Conservation (phyloP, 2,888 invertebrate genomes). For the Gisinianus flammeolus region DNA sequence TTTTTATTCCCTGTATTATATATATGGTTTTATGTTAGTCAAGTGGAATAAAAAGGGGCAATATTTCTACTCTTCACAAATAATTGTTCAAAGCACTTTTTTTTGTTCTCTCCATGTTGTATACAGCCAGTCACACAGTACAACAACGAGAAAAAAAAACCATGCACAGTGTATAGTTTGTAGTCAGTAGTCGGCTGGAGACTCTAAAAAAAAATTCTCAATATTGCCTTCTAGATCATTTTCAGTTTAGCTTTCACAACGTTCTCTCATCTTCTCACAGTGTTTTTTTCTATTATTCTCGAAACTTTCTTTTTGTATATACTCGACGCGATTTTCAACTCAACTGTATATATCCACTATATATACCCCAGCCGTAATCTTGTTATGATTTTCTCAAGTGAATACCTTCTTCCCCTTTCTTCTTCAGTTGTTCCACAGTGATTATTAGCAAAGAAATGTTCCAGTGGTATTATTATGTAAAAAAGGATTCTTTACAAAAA, state of each 20-base stretch:
- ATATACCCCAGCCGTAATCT: not conserved
- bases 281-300: constrained; percentile 18
- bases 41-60: constrained; percentile 47
- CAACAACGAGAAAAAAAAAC: constrained; percentile 13
- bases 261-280: constrained; percentile 18
- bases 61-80: constrained; percentile 46
- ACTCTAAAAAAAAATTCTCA: constrained; percentile 33
- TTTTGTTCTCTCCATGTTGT: not conserved
- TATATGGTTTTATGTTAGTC: constrained; percentile 45
- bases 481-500: not conserved
- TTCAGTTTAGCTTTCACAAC: constrained; percentile 11
- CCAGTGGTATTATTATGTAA: not conserved
- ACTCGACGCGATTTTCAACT: not conserved
- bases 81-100: constrained; percentile 45
- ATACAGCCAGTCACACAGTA: not conserved
- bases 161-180: not conserved
- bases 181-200: not conserved
- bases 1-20: constrained; percentile 26
- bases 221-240: constrained; percentile 39
- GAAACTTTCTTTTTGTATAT: not conserved
- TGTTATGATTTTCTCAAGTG: constrained; percentile 22
- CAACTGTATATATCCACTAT: not conserved
- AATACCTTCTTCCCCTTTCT: not conserved
- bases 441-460: not conserved
- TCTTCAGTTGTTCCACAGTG: not conserved